Evolutionary conservation across 2,113 vertebrate genomes (phyloP).

Genomic region (Syrmaticus mikado): DNA sequence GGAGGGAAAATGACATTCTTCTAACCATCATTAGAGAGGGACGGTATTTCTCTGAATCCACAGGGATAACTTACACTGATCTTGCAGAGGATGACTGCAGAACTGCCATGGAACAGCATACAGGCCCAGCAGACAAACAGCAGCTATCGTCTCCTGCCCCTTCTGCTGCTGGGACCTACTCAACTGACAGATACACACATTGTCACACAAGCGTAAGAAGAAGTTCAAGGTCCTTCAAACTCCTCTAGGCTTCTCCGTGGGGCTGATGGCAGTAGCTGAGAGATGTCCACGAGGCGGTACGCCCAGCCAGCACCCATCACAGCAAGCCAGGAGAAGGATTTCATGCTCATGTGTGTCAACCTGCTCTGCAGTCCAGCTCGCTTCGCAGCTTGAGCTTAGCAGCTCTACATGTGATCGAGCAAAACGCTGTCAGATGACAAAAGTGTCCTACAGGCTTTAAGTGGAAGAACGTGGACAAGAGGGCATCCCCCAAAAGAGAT

Average conservation of each 20-base stretch:
- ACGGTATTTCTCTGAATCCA: not conserved
- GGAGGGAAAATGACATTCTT: not conserved
- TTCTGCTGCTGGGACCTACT: not conserved
- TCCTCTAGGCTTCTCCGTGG: not conserved
- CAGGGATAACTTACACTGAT: not conserved
- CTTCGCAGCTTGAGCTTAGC: not conserved
- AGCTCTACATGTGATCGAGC: not conserved
- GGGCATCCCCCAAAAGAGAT: not conserved
- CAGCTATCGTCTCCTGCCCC: accelerated
- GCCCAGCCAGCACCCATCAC: not conserved
- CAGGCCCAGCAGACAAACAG: not conserved
- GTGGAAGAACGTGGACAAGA: accelerated
- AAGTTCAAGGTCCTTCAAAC: no score
- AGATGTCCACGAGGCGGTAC: accelerated
- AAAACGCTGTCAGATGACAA: accelerated
- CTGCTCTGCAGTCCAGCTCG: not conserved
- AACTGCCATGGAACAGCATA: not conserved
- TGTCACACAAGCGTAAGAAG: not conserved
- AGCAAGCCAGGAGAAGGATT: not conserved
- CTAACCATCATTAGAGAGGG: not conserved
- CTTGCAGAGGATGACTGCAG: not conserved
- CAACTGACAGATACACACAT: accelerated
- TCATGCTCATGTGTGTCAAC: accelerated
- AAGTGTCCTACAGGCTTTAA: not conserved
- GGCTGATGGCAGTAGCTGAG: not conserved